phyloP scores from a whole-genome alignment of 2,113 vertebrate species.

The Anarhynchus alexandrinus region DNA sequence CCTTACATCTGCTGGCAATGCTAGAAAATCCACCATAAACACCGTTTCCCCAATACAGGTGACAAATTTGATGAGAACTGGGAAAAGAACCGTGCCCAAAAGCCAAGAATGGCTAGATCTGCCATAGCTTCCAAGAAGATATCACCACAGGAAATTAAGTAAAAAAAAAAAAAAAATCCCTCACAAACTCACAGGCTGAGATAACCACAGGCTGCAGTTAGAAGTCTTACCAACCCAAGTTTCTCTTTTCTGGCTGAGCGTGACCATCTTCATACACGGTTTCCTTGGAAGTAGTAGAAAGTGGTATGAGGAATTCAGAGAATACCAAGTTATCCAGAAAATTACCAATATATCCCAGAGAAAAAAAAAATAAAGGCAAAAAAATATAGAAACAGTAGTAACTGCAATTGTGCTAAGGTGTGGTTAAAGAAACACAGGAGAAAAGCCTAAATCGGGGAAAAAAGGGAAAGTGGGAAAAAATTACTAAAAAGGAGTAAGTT shows the following conservation, averaged over 20 bases:
- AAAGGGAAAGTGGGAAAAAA: background rate
- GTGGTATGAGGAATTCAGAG: background rate
- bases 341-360: background rate
- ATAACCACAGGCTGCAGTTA: background rate
- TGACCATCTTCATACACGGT: background rate
- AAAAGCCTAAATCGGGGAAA: background rate
- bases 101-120: background rate
- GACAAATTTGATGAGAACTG: background rate
- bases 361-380: background rate
- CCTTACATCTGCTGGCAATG: background rate
- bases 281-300: background rate
- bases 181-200: background rate
- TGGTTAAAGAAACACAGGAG: background rate
- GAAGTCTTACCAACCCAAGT: background rate
- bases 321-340: background rate
- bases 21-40: background rate
- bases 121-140: background rate
- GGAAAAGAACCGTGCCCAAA: background rate
- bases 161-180: background rate
- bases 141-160: background rate
- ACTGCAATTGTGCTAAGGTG: background rate
- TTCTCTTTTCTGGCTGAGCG: background rate
- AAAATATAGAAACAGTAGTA: background rate
- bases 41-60: background rate
- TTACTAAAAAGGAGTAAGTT: background rate